These are phyloP conservation scores for Siniperca obscura DNA, from an alignment of 2,797 vertebrate species.

Conservation along the genomic window DNA sequence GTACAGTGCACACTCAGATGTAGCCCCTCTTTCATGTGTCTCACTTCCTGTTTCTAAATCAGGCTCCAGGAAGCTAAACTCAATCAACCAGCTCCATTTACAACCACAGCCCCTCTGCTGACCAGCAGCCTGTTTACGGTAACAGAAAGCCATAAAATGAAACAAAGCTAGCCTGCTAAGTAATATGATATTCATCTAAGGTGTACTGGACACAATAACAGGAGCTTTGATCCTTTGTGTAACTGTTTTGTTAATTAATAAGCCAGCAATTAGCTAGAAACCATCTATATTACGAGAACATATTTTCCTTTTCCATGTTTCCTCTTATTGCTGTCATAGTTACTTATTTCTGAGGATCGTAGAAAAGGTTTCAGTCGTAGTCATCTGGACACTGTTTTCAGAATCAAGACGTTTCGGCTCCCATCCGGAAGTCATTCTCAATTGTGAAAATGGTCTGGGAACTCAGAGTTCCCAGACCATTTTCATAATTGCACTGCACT, in stretches of 20 bases:
- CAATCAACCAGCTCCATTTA: slow-evolving; percentile 26
- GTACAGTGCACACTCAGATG: not conserved
- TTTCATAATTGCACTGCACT: too few relatives aligned
- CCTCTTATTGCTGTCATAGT: too few relatives aligned
- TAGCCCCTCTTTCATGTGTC: slow-evolving; percentile 21
- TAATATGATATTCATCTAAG: not conserved
- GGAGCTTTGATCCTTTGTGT: slow-evolving; percentile 57
- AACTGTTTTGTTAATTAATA: slow-evolving; percentile 18
- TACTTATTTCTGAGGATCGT: not conserved
- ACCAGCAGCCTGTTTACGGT: slow-evolving; percentile 39
- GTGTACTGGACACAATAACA: slow-evolving; percentile 26
- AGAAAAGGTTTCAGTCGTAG: too few relatives aligned
- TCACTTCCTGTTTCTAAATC: slow-evolving; percentile 62
- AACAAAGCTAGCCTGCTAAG: slow-evolving; percentile 32
- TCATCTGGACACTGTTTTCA: too few relatives aligned
- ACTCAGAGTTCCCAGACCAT: too few relatives aligned
- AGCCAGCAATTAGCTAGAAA: not conserved
- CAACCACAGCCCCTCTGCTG: not conserved
- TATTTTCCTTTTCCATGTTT: not conserved
- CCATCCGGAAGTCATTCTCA: too few relatives aligned
- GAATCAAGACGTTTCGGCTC: too few relatives aligned
- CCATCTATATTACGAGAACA: not conserved
- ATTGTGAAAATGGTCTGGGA: too few relatives aligned
- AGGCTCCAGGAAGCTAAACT: slow-evolving; percentile 42
- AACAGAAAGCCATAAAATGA: slow-evolving; percentile 23